These are phyloP conservation scores for Nothocercus nigrocapillus DNA, from an alignment of 2,113 vertebrate genomes.

Conservation along the genomic window DNA sequence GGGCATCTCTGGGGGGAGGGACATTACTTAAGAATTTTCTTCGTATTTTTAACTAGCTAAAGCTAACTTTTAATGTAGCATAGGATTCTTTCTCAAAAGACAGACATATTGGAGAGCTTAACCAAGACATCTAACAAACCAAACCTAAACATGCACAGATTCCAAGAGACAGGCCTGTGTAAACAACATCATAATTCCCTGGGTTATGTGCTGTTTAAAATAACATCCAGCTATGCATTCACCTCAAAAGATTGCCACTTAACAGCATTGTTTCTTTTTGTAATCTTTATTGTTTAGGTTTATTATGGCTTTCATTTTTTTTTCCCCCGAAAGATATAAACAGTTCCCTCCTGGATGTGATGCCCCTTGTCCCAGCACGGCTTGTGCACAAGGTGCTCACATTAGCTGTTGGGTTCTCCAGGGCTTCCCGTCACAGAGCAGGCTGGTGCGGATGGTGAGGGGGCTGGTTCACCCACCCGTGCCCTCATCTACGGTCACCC, in stretches of 20 bases:
- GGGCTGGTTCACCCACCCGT: background rate
- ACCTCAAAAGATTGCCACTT: slow-evolving; percentile 61
- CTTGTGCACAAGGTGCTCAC: background rate
- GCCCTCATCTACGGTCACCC: background rate
- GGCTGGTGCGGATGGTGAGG: background rate
- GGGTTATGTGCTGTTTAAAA: slow-evolving; percentile 65
- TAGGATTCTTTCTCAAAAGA: slow-evolving; percentile 48
- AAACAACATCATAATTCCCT: slow-evolving; percentile 69
- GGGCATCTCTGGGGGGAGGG: slow-evolving; percentile 62
- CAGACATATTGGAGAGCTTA: slow-evolving; percentile 60
- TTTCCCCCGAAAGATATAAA: slow-evolving; percentile 16
- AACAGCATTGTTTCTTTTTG: slow-evolving; percentile 40
- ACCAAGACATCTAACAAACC: slow-evolving; percentile 55
- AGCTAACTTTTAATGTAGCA: slow-evolving; percentile 45
- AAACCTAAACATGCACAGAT: slow-evolving; percentile 57
- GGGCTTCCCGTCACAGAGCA: background rate
- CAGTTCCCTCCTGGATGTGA: background rate
- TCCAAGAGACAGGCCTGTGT: slow-evolving; percentile 50
- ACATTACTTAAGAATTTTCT: slow-evolving; percentile 68
- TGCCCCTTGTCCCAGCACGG: background rate
- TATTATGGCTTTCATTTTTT: slow-evolving; percentile 30
- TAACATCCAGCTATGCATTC: slow-evolving; percentile 47
- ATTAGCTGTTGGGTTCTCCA: background rate
- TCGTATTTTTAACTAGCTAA: slow-evolving; percentile 57
- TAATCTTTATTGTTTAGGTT: slow-evolving; percentile 63